A percentile compares a stretch with the other conserved stretches of the same genome.
phyloP scores from a whole-genome alignment of 2,797 vertebrate genomes.

The Amblyopsis hoosieri region DNA sequence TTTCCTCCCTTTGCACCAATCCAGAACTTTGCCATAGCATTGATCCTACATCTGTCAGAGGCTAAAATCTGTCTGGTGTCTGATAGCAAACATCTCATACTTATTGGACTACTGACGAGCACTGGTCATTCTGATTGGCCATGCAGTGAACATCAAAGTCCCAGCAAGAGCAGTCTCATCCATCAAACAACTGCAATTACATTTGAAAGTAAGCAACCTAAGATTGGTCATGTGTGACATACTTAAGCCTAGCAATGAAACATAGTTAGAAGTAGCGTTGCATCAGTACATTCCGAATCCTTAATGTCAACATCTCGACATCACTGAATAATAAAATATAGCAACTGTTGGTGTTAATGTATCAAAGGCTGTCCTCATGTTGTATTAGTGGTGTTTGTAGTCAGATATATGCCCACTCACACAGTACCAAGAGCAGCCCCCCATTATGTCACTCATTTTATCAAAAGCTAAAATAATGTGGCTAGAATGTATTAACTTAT shows the following conservation, averaged over 20 bases:
- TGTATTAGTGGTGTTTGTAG: constrained; percentile 65
- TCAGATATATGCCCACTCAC: constrained; percentile 48
- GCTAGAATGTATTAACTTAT: constrained; percentile 73
- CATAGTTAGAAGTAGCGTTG: too few relatives aligned
- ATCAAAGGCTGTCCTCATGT: constrained; percentile 61
- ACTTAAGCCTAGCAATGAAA: too few relatives aligned
- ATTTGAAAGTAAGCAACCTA: too few relatives aligned
- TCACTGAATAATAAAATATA: constrained; percentile 32
- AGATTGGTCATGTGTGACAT: too few relatives aligned
- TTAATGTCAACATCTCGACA: constrained; percentile 29
- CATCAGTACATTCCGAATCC: constrained; percentile 14
- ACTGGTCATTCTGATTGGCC: constrained; percentile 36
- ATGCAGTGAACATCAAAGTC: constrained; percentile 57
- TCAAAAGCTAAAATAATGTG: constrained; percentile 76
- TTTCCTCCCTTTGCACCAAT: constrained; percentile 61
- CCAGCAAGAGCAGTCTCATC: constrained; percentile 22
- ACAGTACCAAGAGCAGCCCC: constrained; percentile 20
- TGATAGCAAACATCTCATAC: constrained; percentile 55
- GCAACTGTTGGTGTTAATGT: constrained; percentile 29
- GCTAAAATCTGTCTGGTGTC: constrained; percentile 61
- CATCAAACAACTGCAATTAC: constrained; percentile 10
- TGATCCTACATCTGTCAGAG: constrained; percentile 66
- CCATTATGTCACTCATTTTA: constrained; percentile 55
- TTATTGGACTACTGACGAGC: constrained; percentile 38
- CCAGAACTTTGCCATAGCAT: constrained; percentile 64